Percentiles rank a stretch among this genome's conserved stretches.
phyloP scores from a whole-genome alignment of 2,888 invertebrate genomes.

The Troglohyphantes excavatus region DNA sequence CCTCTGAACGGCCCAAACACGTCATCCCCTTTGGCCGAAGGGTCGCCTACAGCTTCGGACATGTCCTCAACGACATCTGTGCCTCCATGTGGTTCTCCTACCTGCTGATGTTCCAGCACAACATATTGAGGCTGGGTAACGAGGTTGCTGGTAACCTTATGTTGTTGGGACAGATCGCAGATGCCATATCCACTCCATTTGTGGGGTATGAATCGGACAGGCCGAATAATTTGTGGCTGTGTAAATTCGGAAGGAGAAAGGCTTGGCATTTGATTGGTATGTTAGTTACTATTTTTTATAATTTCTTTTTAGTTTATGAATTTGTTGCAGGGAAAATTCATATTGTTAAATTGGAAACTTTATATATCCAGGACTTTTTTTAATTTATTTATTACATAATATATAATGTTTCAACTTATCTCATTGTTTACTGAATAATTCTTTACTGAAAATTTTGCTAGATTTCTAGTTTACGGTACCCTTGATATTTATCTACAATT shows the following conservation, averaged over 20 bases:
- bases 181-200: slow-evolving; percentile 93
- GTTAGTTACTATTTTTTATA: neutral
- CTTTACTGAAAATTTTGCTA: no score
- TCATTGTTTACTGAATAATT: no score
- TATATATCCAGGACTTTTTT: no score
- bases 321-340: no score
- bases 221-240: slow-evolving; percentile 84
- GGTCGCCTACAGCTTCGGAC: slow-evolving; percentile 89
- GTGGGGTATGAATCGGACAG: slow-evolving; percentile 92
- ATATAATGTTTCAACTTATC: no score
- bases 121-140: slow-evolving; percentile 75
- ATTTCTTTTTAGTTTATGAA: no score
- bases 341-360: neutral
- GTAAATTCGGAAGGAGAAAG: slow-evolving; percentile 84
- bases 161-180: slow-evolving; percentile 87
- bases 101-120: slow-evolving; percentile 80
- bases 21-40: slow-evolving; percentile 62
- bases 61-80: slow-evolving; percentile 95
- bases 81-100: slow-evolving; percentile 98
- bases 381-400: no score
- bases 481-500: no score
- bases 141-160: slow-evolving; percentile 80
- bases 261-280: slow-evolving; percentile 84
- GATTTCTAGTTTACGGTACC: no score
- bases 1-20: slow-evolving; percentile 26